Conservation (phyloP, 2,888 invertebrate species). For the Temnothorax rugatulus region DNA sequence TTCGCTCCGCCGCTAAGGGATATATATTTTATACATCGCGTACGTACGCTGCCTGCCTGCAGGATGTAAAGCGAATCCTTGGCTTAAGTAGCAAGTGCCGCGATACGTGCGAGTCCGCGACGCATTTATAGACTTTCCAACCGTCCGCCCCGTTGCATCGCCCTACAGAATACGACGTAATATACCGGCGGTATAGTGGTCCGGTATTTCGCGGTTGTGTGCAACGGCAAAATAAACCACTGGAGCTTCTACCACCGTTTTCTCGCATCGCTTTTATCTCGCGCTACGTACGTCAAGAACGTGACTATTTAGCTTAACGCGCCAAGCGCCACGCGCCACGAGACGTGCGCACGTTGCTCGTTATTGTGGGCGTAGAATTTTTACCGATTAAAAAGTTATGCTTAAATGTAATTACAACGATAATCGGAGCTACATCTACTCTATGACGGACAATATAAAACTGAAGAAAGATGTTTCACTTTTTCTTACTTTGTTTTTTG, state of each 20-base stretch:
- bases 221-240: conserved; percentile 47
- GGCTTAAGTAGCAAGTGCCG: conserved; percentile 58
- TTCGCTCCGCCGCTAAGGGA: not conserved
- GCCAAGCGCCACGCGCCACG: not conserved
- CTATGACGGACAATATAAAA: not conserved
- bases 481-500: not conserved
- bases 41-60: conserved; percentile 33
- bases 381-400: conserved; percentile 7
- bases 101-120: conserved; percentile 56
- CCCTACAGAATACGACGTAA: conserved; percentile 26
- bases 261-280: conserved; percentile 46
- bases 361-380: not conserved
- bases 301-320: conserved; percentile 48
- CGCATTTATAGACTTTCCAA: conserved; percentile 65
- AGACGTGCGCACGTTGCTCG: not conserved
- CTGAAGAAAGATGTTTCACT: not conserved
- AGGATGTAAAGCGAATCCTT: conserved; percentile 62
- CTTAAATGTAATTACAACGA: not conserved
- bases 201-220: conserved; percentile 54
- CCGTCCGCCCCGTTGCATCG: conserved; percentile 21
- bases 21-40: conserved; percentile 34
- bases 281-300: conserved; percentile 24
- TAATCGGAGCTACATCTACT: not conserved
- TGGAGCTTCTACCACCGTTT: conserved; percentile 31
- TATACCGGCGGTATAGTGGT: conserved; percentile 42